Evolutionary conservation across 2,888 invertebrate species (phyloP).

Genomic region (Lithophane leautieri): DNA sequence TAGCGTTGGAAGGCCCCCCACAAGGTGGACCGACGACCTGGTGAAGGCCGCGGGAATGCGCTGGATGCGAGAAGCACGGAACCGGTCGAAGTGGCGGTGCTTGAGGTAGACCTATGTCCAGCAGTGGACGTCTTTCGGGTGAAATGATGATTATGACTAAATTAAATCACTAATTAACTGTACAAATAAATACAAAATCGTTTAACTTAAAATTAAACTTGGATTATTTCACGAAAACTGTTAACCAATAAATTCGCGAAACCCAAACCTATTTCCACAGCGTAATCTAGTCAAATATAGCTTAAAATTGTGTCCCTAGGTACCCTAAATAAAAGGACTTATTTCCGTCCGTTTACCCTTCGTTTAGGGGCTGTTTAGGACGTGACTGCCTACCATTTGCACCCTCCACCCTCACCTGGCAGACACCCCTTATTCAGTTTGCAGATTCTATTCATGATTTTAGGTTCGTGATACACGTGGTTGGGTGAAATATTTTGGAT

Average conservation of each 20-base stretch:
- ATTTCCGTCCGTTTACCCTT: conserved; percentile 74
- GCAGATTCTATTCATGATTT: conserved; percentile 75
- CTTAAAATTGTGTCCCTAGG: conserved; percentile 54
- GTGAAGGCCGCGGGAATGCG: no score
- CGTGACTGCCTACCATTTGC: conserved; percentile 80
- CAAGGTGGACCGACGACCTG: no score
- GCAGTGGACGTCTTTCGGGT: no score
- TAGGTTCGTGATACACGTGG: conserved; percentile 52
- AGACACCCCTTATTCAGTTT: conserved; percentile 76
- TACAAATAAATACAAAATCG: no score
- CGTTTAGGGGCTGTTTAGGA: conserved; percentile 74
- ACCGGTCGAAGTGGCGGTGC: no score
- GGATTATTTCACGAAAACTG: neutral
- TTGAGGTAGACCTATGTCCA: no score
- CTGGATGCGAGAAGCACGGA: no score
- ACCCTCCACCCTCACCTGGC: conserved; percentile 62
- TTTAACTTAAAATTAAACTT: neutral
- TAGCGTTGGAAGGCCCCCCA: no score
- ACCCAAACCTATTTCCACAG: neutral
- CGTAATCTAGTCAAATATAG: conserved; percentile 13
- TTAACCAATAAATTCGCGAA: neutral
- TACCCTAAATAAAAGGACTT: conserved; percentile 74
- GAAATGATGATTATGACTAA: no score
- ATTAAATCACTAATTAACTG: no score
- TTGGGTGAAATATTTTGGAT: conserved; percentile 44